Evolutionary conservation across 2,888 invertebrate genomes (phyloP), one percentile per base, ranked within the genome.

Genomic region (Euphydryas editha): DNA sequence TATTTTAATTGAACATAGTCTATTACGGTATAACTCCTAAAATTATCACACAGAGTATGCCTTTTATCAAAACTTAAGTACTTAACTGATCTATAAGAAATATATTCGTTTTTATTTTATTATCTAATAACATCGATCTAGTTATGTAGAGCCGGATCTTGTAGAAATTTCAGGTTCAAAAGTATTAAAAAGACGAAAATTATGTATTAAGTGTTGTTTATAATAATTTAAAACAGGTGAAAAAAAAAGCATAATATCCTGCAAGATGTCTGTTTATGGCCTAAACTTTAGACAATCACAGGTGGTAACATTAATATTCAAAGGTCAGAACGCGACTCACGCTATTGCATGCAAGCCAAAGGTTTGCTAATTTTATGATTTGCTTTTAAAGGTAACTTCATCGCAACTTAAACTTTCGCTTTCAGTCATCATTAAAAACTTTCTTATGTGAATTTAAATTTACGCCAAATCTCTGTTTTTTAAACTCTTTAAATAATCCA

Each of bases 231-330:
- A 20, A 13, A 11, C 4, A 24, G 21, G 7, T 10, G n/a, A 36
- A 54, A n/a, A 8, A 10, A 7, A 17, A 54, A 17, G 3, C 4
- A 17, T 5, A n/a, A 30, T 17, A 36, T 36, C 17, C 54, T 17
- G 17, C 36, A 51, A 24, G 30, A 36, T 2, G 36, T 36, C 24
- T 15, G 60, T 72, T n/a, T n/a, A n/a, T n/a, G n/a, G n/a, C n/a
- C n/a, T n/a, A n/a, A n/a, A n/a, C n/a, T n/a, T n/a, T n/a, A 65
- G 49, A 58, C 60, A 55, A 59, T 58, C 65, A 18, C 61, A 57
- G 58, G 62, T 39, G 67, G 36, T 59, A 68, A 69, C 73, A 83
- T 87, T 86, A 80, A 83, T 80, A 86, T 87, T 87, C 83, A 79
- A 83, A 86, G 83, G 87, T 83, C 81, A 77, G 62, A 68, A 57